Evolutionary conservation across 2,797 vertebrate species (phyloP).

Genomic region (Paedocypris micromegethes): DNA sequence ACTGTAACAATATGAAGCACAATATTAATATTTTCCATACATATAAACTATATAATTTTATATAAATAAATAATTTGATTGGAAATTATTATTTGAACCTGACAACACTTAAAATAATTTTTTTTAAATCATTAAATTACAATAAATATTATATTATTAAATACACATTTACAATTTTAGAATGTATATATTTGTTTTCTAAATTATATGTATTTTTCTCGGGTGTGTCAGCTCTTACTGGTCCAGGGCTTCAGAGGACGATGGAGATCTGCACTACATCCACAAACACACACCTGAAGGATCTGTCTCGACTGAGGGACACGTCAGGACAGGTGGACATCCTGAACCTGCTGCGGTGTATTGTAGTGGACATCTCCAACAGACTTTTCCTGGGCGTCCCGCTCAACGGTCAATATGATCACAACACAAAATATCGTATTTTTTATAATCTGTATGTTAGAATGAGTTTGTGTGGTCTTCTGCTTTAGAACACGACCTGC

Average conservation of each 20-base stretch:
- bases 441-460: too few relatives aligned
- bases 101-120: too few relatives aligned
- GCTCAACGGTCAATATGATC: slow-evolving; percentile 72
- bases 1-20: too few relatives aligned
- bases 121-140: too few relatives aligned
- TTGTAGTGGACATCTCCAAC: slow-evolving; percentile 88
- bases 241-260: slow-evolving; percentile 77
- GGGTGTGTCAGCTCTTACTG: slow-evolving; percentile 77
- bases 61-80: too few relatives aligned
- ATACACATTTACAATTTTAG: too few relatives aligned
- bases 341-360: slow-evolving; percentile 80
- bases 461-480: background rate
- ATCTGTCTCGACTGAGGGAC: slow-evolving; percentile 59
- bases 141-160: too few relatives aligned
- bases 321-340: slow-evolving; percentile 66
- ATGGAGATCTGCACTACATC: slow-evolving; percentile 75
- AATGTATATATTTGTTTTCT: too few relatives aligned
- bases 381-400: slow-evolving; percentile 82
- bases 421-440: too few relatives aligned
- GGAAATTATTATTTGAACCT: too few relatives aligned
- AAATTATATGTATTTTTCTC: background rate
- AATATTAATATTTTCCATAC: too few relatives aligned
- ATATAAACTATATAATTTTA: too few relatives aligned
- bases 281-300: slow-evolving; percentile 73
- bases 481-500: slow-evolving; percentile 77